phyloP scores from a whole-genome alignment of 2,797 vertebrate genomes.

The Pipistrellus nathusii region DNA sequence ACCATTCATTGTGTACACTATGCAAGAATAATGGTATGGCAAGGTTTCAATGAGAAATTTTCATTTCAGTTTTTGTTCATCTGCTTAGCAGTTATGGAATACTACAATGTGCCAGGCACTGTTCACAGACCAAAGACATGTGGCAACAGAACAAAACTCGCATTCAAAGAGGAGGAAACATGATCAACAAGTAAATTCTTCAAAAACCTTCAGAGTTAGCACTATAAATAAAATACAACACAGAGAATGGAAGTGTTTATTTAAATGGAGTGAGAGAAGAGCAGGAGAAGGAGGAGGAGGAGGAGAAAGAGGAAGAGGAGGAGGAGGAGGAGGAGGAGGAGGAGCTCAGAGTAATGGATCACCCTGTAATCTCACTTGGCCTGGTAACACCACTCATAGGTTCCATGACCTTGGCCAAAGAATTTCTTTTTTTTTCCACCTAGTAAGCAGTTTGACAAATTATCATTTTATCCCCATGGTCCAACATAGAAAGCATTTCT shows the following conservation, averaged over 20 bases:
- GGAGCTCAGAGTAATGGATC: background rate
- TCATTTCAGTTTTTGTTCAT: background rate
- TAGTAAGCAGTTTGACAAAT: conserved; percentile 60
- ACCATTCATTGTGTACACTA: background rate
- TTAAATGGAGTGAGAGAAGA: background rate
- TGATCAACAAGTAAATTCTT: background rate
- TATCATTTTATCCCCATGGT: conserved; percentile 13
- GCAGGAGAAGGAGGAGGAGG: no score
- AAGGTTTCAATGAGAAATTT: background rate
- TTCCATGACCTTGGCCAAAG: conserved; percentile 17
- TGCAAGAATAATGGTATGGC: background rate
- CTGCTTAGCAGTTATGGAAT: background rate
- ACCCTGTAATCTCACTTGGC: background rate
- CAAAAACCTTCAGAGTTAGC: background rate
- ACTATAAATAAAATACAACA: background rate
- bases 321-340: no score
- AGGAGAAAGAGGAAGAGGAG: no score
- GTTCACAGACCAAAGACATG: background rate
- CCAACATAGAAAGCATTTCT: conserved; percentile 74
- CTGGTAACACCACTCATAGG: background rate
- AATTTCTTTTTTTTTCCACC: background rate
- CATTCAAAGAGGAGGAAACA: background rate
- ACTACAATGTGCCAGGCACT: no score
- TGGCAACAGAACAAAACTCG: background rate
- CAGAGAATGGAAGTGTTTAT: background rate